phyloP scores from a whole-genome alignment of 2,797 vertebrate species.

The Pantherophis alleghaniensis region DNA sequence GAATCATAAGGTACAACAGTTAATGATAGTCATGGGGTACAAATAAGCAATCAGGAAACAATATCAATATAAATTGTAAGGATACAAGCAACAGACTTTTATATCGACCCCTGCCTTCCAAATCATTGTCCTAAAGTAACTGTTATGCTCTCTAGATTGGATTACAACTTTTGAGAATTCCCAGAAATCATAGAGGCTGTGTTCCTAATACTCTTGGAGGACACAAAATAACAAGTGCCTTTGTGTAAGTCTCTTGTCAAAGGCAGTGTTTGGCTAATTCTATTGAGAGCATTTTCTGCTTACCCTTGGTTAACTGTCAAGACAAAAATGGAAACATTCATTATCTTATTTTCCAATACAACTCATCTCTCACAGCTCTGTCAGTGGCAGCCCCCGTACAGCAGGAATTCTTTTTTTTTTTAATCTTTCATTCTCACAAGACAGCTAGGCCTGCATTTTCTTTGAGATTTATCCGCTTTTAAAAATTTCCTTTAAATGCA shows the following conservation, averaged over 20 bases:
- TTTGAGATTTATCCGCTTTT: not conserved
- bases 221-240: not conserved
- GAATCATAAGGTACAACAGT: no score
- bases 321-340: not conserved
- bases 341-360: constrained; percentile 8
- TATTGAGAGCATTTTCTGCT: not conserved
- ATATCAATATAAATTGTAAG: no score
- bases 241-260: not conserved
- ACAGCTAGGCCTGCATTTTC: constrained; percentile 1
- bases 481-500: constrained; percentile 16
- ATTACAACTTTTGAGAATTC: not conserved
- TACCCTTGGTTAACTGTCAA: constrained; percentile 8
- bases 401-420: not conserved
- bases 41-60: no score
- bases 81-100: not conserved
- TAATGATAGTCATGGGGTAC: no score
- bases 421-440: not conserved
- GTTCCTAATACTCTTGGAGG: not conserved
- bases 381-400: not conserved
- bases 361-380: not conserved
- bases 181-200: not conserved
- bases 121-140: not conserved
- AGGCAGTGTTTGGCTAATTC: not conserved
- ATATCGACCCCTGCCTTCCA: not conserved
- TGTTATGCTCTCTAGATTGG: not conserved